Conservation (phyloP, 1,140 invertebrate genomes). For the Episyrphus balteatus region DNA sequence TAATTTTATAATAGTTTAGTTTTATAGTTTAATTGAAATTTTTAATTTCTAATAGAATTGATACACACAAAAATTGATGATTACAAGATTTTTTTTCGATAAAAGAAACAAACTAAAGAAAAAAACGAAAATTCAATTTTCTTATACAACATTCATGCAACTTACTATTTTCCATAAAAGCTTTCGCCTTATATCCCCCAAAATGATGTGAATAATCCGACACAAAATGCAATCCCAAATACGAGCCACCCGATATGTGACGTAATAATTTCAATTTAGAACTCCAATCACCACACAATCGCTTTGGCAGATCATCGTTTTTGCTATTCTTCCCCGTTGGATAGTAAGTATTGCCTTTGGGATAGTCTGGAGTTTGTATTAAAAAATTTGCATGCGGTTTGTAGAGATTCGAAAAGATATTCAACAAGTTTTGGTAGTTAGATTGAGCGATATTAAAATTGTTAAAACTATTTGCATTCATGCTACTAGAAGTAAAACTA, state of each 20-base stretch:
- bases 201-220: constrained; percentile 62
- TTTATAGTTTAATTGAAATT: too few species aligned
- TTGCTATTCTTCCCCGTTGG: constrained; percentile 6
- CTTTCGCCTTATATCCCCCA: constrained; percentile 54
- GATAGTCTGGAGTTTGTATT: constrained; percentile 31
- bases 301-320: constrained; percentile 23
- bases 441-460: constrained; percentile 11
- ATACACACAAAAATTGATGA: constrained; percentile 4
- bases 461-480: constrained; percentile 7
- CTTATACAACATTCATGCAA: constrained; percentile 9
- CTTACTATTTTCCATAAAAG: constrained; percentile 57
- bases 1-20: too few species aligned
- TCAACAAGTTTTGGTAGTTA: constrained; percentile 11
- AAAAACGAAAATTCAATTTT: not conserved
- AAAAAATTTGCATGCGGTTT: constrained; percentile 24
- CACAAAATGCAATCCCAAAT: constrained; percentile 49
- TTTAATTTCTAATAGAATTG: too few species aligned
- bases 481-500: constrained; percentile 5
- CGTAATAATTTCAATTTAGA: constrained; percentile 57
- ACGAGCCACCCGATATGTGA: constrained; percentile 43
- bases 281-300: constrained; percentile 63
- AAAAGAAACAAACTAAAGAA: not conserved
- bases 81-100: not conserved
- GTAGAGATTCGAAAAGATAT: constrained; percentile 11
- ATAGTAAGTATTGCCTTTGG: constrained; percentile 10